phyloP scores from a whole-genome alignment of 1,140 invertebrate species.

The Stenopsyche tienmushanensis region DNA sequence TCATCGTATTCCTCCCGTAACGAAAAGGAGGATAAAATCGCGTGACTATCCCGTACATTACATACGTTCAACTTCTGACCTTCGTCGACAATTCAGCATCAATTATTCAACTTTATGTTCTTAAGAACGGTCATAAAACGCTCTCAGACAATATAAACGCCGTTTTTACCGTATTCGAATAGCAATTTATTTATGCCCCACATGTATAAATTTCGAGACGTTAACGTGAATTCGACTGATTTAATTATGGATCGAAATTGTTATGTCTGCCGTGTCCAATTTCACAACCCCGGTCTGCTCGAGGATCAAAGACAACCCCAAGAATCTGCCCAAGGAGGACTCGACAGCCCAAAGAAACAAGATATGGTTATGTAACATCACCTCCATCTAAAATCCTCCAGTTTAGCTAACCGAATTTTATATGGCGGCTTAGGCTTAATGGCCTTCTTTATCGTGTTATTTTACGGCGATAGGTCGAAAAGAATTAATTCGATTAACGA shows the following conservation, averaged over 20 bases:
- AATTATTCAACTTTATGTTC: not conserved
- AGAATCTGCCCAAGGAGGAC: not conserved
- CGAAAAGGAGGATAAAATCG: no score
- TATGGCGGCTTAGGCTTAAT: not conserved
- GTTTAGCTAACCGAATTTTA: slow-evolving; percentile 17
- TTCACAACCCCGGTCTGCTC: not conserved
- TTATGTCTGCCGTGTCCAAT: not conserved
- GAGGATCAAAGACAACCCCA: not conserved
- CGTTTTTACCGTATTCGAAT: not conserved
- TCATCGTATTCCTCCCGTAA: no score
- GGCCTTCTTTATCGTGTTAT: not conserved
- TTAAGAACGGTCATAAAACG: not conserved
- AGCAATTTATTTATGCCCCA: not conserved
- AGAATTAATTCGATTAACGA: no score
- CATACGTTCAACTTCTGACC: not conserved
- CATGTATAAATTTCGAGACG: not conserved
- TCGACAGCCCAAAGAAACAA: slow-evolving; percentile 9
- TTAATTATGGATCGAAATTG: not conserved
- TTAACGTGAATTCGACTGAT: not conserved
- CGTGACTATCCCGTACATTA: not conserved
- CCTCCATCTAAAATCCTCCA: slow-evolving; percentile 5
- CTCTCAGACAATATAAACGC: no score
- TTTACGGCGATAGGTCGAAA: not conserved
- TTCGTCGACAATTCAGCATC: not conserved
- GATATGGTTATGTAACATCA: slow-evolving; percentile 12